Evolutionary conservation across 2,888 invertebrate species (phyloP), one percentile per base, ranked within the genome.

Genomic region (Trichacis sp.): DNA sequence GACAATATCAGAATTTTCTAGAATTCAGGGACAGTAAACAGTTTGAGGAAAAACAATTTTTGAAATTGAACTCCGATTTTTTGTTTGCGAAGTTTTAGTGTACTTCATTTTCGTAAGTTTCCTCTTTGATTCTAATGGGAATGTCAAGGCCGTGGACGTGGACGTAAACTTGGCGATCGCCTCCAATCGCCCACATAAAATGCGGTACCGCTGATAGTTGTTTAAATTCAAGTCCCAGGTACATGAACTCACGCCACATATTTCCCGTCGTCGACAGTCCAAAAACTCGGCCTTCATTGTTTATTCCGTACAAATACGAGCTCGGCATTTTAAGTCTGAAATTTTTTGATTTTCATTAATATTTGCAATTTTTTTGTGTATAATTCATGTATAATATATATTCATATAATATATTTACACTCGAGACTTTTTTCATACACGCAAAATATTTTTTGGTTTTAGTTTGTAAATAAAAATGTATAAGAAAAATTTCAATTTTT

Each of bases 151-250:
- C 93, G 80, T 95, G 93, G 4, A 97, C 95, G 79, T 94, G 95
- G 1, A 96, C 91, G 82, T 97, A 96, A 52, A 96, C 92, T 85
- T 96, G 96, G 66, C 96, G 91, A 82, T 97, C 96, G 8, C 95
- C 94, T 33, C 96, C 96, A 57, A 97, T 91, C 1, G 96, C 96
- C 96, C 96, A 97, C 77, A 96, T 87, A 78, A 93, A 93, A 85
- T 94, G 91, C 11, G 93, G 92, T 1, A 93, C 91, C 2, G 95
- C 92, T 1, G 95, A 93, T 50, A 96, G 86, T 78, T 94, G 93
- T 85, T 96, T 97, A 79, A 96, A 94, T 78, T 95, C 95, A 69
- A 95, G 88, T 0, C 95, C 94, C 17, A 92, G 87, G 79, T 95
- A 95, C 79, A 92, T 90, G 80, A 95, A 91, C 84, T 95, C 94